A percentile compares a stretch with the other conserved stretches of the same genome.
Evolutionary conservation across 2,113 vertebrate genomes (phyloP).

Genomic region (Psettodes erumei): DNA sequence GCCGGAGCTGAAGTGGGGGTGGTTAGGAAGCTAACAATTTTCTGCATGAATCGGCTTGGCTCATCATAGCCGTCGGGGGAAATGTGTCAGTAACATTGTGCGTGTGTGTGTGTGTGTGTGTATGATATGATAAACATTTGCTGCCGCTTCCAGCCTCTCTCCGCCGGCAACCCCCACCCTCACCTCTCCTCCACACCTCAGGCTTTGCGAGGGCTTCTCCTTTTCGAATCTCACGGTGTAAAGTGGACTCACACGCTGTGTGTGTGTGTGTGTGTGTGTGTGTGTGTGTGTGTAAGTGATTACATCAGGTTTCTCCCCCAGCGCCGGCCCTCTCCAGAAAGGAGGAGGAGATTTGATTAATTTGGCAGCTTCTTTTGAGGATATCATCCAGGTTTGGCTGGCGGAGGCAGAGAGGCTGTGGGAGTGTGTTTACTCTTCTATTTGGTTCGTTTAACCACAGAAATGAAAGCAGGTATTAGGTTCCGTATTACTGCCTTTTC

Average conservation of each 20-base stretch:
- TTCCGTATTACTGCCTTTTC: background rate
- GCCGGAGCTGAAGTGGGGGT: slow-evolving; percentile 43
- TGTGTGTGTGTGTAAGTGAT: slow-evolving; percentile 17
- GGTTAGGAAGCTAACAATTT: slow-evolving; percentile 65
- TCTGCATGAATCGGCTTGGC: slow-evolving; percentile 61
- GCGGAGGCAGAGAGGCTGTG: background rate
- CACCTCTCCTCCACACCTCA: slow-evolving; percentile 5
- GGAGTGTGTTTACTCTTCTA: slow-evolving; percentile 24
- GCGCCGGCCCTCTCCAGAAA: slow-evolving; percentile 21
- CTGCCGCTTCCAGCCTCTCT: slow-evolving; percentile 21
- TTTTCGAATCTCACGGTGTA: background rate
- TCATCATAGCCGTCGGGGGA: slow-evolving; percentile 59
- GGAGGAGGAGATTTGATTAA: slow-evolving; percentile 37
- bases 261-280: no score
- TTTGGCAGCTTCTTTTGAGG: slow-evolving; percentile 46
- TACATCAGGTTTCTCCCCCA: slow-evolving; percentile 26
- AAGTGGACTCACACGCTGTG: slow-evolving; percentile 30
- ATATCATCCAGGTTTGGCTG: slow-evolving; percentile 17
- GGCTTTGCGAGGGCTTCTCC: slow-evolving; percentile 18
- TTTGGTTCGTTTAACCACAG: slow-evolving; percentile 28
- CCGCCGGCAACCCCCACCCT: background rate
- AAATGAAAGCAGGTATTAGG: slow-evolving; percentile 16
- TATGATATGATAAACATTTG: slow-evolving; percentile 61
- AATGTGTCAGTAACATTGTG: slow-evolving; percentile 48
- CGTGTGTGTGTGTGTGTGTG: slow-evolving; percentile 46